phyloP scores from a whole-genome alignment of 1,140 invertebrate species.

The Magallana angulata region DNA sequence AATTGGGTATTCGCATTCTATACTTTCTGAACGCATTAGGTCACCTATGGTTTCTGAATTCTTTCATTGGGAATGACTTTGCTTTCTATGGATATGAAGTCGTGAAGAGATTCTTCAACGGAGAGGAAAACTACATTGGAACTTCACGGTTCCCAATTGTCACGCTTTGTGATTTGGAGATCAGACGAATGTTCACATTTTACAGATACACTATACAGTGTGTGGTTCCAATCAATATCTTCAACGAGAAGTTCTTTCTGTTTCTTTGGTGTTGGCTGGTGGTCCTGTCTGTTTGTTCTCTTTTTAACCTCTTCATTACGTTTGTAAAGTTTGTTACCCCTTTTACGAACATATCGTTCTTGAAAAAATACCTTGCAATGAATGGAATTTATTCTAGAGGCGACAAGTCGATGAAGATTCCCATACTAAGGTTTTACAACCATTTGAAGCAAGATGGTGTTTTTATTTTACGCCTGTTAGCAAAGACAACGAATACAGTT shows the following conservation, averaged over 20 bases:
- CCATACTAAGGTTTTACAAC: background rate
- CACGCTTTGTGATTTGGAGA: slow-evolving; percentile 80
- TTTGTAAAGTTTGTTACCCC: slow-evolving; percentile 37
- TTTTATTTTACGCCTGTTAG: background rate
- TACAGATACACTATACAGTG: slow-evolving; percentile 61
- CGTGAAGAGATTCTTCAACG: slow-evolving; percentile 71
- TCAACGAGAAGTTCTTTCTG: slow-evolving; percentile 81
- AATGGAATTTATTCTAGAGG: slow-evolving; percentile 25
- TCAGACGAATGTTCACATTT: slow-evolving; percentile 72
- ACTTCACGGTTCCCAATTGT: slow-evolving; percentile 78
- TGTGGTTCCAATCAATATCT: slow-evolving; percentile 79
- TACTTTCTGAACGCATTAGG: slow-evolving; percentile 79
- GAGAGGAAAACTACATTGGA: slow-evolving; percentile 76
- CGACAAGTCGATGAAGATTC: background rate
- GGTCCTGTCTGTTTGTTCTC: slow-evolving; percentile 73
- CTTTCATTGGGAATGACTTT: slow-evolving; percentile 79
- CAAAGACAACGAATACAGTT: slow-evolving; percentile 21
- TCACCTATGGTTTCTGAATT: slow-evolving; percentile 80
- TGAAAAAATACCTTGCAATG: slow-evolving; percentile 46
- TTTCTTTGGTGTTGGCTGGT: slow-evolving; percentile 78
- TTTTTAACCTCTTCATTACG: slow-evolving; percentile 39
- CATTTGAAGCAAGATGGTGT: slow-evolving; percentile 32
- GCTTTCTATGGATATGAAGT: slow-evolving; percentile 77
- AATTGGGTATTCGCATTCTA: slow-evolving; percentile 79
- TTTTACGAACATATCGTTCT: slow-evolving; percentile 9